Conservation (phyloP, 2,888 invertebrate species). For the Vesta saturnalis region DNA sequence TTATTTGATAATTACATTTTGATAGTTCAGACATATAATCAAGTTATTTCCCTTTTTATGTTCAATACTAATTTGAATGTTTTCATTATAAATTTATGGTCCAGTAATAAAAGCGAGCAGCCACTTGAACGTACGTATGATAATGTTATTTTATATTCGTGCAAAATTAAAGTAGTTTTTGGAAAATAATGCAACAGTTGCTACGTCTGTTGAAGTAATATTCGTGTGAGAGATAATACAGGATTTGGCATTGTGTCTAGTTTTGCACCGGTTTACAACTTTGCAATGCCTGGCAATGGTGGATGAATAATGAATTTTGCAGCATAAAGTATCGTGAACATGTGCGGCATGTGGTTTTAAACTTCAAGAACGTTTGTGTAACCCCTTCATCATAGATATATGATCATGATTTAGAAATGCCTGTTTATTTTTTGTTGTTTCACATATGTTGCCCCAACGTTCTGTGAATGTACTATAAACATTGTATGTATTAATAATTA, state of each 20-base stretch:
- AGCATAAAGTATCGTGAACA: conserved; percentile 31
- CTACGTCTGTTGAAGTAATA: conserved; percentile 13
- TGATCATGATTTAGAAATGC: conserved; percentile 21
- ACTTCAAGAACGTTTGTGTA: conserved; percentile 23
- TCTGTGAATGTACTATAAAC: background rate
- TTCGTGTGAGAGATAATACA: conserved; percentile 19
- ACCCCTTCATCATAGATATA: conserved; percentile 26
- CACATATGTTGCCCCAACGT: conserved; percentile 9
- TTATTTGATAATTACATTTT: background rate
- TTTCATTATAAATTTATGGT: background rate
- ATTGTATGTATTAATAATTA: too few species aligned
- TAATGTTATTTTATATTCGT: background rate
- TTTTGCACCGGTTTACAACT: conserved; percentile 27
- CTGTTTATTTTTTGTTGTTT: conserved; percentile 23
- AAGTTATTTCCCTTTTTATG: too few species aligned
- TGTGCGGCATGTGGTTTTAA: conserved; percentile 32
- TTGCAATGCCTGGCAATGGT: conserved; percentile 28
- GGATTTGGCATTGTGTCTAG: conserved; percentile 24
- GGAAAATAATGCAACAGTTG: conserved; percentile 9
- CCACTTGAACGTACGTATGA: background rate
- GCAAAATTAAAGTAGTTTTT: background rate
- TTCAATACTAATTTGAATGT: too few species aligned
- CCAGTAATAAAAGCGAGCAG: background rate
- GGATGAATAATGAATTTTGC: conserved; percentile 33
- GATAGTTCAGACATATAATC: too few species aligned